Base-by-base conservation (phyloP, 2,888 invertebrate genomes). In the Chelonus formosanus region DNA sequence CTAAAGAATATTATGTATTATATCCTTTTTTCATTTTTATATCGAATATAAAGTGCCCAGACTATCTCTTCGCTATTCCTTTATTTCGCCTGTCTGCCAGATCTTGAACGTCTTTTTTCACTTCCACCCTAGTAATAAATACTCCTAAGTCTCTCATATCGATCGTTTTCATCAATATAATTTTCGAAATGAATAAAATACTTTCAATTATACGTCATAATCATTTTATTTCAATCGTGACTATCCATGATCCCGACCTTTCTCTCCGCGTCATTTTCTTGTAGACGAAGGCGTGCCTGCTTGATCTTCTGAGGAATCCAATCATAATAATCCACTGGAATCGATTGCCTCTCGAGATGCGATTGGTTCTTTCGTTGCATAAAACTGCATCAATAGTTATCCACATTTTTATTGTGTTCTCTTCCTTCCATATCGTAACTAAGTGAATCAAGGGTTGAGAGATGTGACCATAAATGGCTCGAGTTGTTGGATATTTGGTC, bases 311-410 rank as follows among this genome's bases (percentile, higher is more conserved):
- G 75, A 76, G 75, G 78, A 82, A 82, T 82, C 83, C 81, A 82
- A 83, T 82, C 81, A 81, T 83, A 82, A 82, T 83, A 81, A 81
- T 83, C 77, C 76, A 74, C 77, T 75, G 75, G 78, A 81, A 80
- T 81, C 81, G 82, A 82, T 83, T 78, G 40, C 5, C 40, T 40
- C 78, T 78, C 76, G 76, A 80, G 81, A 82, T 81, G 80, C 79
- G 80, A 82, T 80, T 80, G 77, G 80, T 77, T 77, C 75, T 76
- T 73, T 75, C 72, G 65, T 65, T 40, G 40, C 40, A 40, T 40
- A 40, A 40, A 40, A 40, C 40, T 40, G 40, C 40, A 40, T 40
- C 40, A 40, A 40, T 40, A 40, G 40, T 40, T 40, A 40, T 40
- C 40, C 40, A 40, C 5, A 40, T 40, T 40, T 6, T 40, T 40